These are phyloP conservation scores for Drosophila ananassae DNA, from an alignment of 1,140 invertebrate species.

Conservation along the genomic window DNA sequence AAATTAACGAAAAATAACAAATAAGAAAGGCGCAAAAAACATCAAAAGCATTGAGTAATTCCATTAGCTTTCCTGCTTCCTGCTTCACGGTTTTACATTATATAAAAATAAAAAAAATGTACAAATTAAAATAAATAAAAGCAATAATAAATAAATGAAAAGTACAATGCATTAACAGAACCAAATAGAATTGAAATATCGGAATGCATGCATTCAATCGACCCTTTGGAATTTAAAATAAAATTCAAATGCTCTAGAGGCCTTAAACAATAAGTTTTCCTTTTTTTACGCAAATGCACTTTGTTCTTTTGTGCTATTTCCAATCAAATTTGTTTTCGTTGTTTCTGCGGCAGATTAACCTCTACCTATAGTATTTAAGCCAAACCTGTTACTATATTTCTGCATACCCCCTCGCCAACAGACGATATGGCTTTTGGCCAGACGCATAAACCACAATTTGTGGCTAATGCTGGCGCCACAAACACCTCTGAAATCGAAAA, in stretches of 20 bases:
- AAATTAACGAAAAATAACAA: constrained; percentile 24
- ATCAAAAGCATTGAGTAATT: constrained; percentile 35
- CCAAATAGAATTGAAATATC: constrained; percentile 11
- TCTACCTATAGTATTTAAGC: background rate
- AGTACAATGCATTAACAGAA: background rate
- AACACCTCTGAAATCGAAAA: constrained; percentile 46
- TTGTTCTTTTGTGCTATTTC: constrained; percentile 7
- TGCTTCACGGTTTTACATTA: constrained; percentile 15
- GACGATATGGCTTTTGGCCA: constrained; percentile 37
- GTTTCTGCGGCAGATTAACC: constrained; percentile 30
- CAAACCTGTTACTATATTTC: constrained; percentile 11
- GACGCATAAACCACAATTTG: constrained; percentile 70
- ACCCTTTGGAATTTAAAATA: constrained; percentile 3
- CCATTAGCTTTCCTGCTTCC: constrained; percentile 31
- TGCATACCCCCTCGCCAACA: constrained; percentile 1
- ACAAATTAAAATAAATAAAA: constrained; percentile 8
- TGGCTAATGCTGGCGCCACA: constrained; percentile 60
- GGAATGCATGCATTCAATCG: constrained; percentile 1
- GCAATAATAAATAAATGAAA: constrained; percentile 2
- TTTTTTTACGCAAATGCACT: background rate
- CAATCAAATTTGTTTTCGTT: constrained; percentile 23
- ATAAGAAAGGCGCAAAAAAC: constrained; percentile 9
- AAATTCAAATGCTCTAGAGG: constrained; percentile 4
- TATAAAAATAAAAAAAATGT: constrained; percentile 7
- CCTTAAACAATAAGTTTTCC: constrained; percentile 2